Evolutionary conservation across 2,113 vertebrate genomes (phyloP), one percentile per base, ranked within the genome.

Genomic region (Brachyhypopomus gauderio): DNA sequence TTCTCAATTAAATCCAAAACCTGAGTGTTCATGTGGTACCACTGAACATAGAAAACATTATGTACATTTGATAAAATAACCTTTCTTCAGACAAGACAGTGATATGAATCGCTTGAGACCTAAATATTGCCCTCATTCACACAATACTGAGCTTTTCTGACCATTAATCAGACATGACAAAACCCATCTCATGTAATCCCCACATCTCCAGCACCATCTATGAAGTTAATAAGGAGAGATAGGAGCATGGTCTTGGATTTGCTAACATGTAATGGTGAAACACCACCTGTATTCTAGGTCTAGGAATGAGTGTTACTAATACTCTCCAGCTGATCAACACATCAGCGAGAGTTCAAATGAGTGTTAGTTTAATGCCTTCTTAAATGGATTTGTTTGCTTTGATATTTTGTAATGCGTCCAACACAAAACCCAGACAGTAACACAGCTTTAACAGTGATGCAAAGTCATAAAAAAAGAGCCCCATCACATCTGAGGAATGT

Each of bases 1-100:
- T 78, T 77, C 70, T 86, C 85, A 80, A 88, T 88, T 89, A 22
- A 86, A 89, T 91, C 92, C 85, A 87, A 91, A 90, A 93, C 93
- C 92, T 93, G 93, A 94, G 93, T 92, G 91, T 91, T 89, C 83
- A 82, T 86, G 85, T 89, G 85, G 83, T 89, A 88, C 84, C 89
- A 88, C 89, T 86, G 78, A 89, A 91, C 59, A 90, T 89, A 91
- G 89, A 88, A 88, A 79, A 74, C 77, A 70, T 80, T 82, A 85
- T 84, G 63, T 84, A 91, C 83, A 92, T 73, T 59, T 87, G 84
- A 90, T 74, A 82, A 83, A 87, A 79, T 41, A 52, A 52, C 76
- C 63, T 79, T 27, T 88, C 81, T 87, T 87, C 82, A 77, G 60
- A 45, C 27, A 27, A 63, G 45, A 63, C 60, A 74, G 73, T 86